Evolutionary conservation across 2,797 vertebrate genomes (phyloP), one percentile per base, ranked within the genome.

Genomic region (Rhyacichthys aspro): DNA sequence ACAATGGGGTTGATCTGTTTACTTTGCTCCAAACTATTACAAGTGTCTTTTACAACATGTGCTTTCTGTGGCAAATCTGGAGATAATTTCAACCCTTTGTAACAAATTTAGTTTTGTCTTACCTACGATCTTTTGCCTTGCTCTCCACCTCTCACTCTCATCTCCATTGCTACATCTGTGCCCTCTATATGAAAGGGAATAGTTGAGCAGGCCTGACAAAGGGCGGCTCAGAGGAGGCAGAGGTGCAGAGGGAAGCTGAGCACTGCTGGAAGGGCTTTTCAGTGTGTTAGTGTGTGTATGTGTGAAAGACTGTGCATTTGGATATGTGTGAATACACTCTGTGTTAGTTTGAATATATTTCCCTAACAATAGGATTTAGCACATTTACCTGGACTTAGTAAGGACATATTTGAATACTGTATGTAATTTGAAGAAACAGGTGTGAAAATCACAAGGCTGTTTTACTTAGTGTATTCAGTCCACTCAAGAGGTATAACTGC

Each of bases 111-210:
- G 43, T 17, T 19, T 61, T 37, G 47, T 57, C 41, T 57, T 28
- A 41, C 56, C 41, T 72, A 34, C 39, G 63, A 17, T 60, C 34
- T 11, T 45, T 12, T 63, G n/a, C 52, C 49, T 19, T 47, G 18
- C 37, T 67, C 17, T 63, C 23, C 49, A 60, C 16, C 46, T 44
- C 33, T 60, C 14, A 48, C 58, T 67, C 71, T 73, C 47, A 43
- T 55, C 69, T 83, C 71, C 63, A 42, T 66, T 76, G 59, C 74
- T 90, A 83, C 86, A 88, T 90, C 86, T 89, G 88, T 89, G 79
- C 78, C 78, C 79, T 84, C 55, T 32, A 68, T 88, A 90, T 90
- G 82, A 90, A 91, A 90, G 90, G 76, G 89, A 91, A 90, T 90
- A 89, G 77, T 66, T 89, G 84, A 91, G 78, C 78, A 88, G 79